phyloP scores from a whole-genome alignment of 2,797 vertebrate genomes.

The Pipistrellus pipistrellus region DNA sequence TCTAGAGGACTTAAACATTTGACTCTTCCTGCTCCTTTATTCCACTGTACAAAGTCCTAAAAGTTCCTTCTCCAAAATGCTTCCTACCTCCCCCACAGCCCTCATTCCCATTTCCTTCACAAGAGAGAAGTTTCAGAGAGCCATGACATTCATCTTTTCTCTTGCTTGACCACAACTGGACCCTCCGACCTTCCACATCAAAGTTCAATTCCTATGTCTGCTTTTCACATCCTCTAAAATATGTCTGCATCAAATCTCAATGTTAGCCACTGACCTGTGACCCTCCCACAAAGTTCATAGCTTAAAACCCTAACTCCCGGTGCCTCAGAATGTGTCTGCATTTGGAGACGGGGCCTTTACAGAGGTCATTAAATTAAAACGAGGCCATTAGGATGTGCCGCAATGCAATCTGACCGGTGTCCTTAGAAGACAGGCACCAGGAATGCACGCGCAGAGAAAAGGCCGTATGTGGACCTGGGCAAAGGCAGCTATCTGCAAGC shows the following conservation, averaged over 20 bases:
- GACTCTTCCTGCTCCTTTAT: constrained; percentile 6
- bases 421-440: background rate
- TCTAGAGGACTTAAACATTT: constrained; percentile 20
- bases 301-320: background rate
- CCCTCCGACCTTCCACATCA: background rate
- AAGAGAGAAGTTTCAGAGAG: constrained; percentile 11
- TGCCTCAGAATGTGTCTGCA: background rate
- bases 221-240: constrained; percentile 25
- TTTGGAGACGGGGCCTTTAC: constrained; percentile 1
- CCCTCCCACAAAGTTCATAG: background rate
- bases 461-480: background rate
- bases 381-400: background rate
- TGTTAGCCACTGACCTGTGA: background rate
- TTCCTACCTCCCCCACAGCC: background rate
- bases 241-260: background rate
- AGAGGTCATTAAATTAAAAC: background rate
- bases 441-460: background rate
- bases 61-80: constrained; percentile 28
- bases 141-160: background rate
- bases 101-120: background rate
- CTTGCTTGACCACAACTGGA: background rate
- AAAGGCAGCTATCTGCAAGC: background rate
- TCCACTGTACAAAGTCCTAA: background rate
- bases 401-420: background rate
- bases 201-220: background rate